phyloP scores from a whole-genome alignment of 2,113 vertebrate genomes.

The Lampris megalopsis region DNA sequence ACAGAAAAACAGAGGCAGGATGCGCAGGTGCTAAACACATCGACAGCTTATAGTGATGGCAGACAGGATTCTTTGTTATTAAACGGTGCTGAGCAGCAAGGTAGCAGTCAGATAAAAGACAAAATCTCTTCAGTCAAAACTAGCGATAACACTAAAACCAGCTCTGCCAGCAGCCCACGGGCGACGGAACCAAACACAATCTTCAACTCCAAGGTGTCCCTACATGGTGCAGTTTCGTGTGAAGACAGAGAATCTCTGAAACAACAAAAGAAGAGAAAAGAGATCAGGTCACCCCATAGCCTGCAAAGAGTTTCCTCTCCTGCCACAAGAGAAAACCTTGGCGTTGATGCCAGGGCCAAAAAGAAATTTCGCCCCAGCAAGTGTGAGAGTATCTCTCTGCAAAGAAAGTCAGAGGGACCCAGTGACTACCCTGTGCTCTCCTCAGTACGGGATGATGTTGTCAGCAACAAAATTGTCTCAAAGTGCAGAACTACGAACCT shows the following conservation, averaged over 20 bases:
- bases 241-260: constrained; percentile 73
- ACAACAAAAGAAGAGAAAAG: constrained; percentile 87
- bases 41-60: constrained; percentile 51
- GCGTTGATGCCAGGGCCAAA: constrained; percentile 82
- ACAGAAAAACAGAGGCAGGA: constrained; percentile 55
- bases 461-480: constrained; percentile 83
- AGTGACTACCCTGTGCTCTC: constrained; percentile 82
- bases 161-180: constrained; percentile 52
- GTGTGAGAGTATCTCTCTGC: constrained; percentile 64
- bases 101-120: constrained; percentile 68
- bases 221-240: constrained; percentile 41
- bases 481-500: constrained; percentile 79
- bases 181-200: constrained; percentile 67
- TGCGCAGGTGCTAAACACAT: constrained; percentile 51
- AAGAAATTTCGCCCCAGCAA: constrained; percentile 84
- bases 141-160: constrained; percentile 68
- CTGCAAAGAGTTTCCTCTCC: constrained; percentile 77
- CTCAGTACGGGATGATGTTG: constrained; percentile 84
- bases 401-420: constrained; percentile 80
- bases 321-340: constrained; percentile 86
- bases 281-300: constrained; percentile 77
- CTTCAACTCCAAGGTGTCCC: constrained; percentile 61
- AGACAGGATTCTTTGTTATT: constrained; percentile 51
- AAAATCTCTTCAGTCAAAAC: constrained; percentile 60
- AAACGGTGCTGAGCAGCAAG: constrained; percentile 59